Percentiles rank a stretch among this genome's conserved stretches.
These are phyloP conservation scores for Sciurus carolinensis DNA, from an alignment of 2,797 vertebrate species.

Conservation along the genomic window DNA sequence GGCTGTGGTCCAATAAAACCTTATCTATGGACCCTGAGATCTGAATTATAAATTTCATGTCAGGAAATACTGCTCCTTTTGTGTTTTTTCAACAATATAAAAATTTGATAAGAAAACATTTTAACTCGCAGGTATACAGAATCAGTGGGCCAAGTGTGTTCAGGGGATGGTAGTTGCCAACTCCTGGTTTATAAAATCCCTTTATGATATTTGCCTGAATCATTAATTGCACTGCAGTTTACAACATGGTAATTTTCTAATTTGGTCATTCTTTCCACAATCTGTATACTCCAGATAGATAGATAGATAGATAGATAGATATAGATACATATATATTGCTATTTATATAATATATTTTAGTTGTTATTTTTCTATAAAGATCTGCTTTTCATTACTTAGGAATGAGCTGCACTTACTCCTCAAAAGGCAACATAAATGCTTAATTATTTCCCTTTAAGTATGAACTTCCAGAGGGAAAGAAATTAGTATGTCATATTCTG, in stretches of 20 bases:
- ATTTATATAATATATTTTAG: background rate
- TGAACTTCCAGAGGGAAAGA: background rate
- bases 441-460: conserved; percentile 29
- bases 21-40: background rate
- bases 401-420: conserved; percentile 25
- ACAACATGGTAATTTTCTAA: conserved; percentile 25
- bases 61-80: background rate
- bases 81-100: background rate
- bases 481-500: background rate
- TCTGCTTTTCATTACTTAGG: background rate
- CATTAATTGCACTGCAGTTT: background rate
- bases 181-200: background rate
- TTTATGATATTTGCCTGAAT: background rate
- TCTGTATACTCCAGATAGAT: background rate
- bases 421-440: conserved; percentile 1
- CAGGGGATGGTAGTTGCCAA: background rate
- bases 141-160: background rate
- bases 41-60: conserved; percentile 27
- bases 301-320: too few species aligned
- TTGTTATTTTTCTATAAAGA: conserved; percentile 4
- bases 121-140: background rate
- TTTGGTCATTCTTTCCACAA: background rate
- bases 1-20: background rate
- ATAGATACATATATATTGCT: too few species aligned
- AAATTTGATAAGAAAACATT: background rate